Evolutionary conservation across 2,797 vertebrate genomes (phyloP).

Genomic region (Sebastes vulpes): DNA sequence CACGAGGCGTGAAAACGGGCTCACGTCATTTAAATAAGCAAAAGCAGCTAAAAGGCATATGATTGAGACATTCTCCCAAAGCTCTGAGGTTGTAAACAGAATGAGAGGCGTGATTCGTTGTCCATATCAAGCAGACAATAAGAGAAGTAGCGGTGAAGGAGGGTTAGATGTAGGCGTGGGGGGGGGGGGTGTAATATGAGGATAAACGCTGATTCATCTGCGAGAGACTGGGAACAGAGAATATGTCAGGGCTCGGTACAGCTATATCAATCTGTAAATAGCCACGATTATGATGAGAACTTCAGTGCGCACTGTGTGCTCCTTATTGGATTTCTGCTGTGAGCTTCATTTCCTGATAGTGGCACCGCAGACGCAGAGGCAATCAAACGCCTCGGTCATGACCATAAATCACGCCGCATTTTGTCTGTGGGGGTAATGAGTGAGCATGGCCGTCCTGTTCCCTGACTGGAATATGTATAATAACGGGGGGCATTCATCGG

Average conservation of each 20-base stretch:
- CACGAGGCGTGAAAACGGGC: slow-evolving; percentile 18
- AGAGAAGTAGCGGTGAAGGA: slow-evolving; percentile 10
- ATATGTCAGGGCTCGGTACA: slow-evolving; percentile 66
- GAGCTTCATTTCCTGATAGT: slow-evolving; percentile 85
- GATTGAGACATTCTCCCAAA: slow-evolving; percentile 53
- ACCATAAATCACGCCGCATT: slow-evolving; percentile 83
- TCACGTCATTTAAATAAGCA: slow-evolving; percentile 40
- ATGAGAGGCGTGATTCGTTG: slow-evolving; percentile 20
- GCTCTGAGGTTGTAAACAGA: slow-evolving; percentile 55
- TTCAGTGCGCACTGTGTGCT: slow-evolving; percentile 53
- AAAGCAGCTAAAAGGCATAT: slow-evolving; percentile 46
- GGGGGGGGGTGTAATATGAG: slow-evolving; percentile 27
- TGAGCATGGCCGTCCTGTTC: slow-evolving; percentile 64
- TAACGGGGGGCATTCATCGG: slow-evolving; percentile 55
- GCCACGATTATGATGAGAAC: slow-evolving; percentile 77
- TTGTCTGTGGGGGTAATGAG: slow-evolving; percentile 83
- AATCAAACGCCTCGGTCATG: slow-evolving; percentile 81
- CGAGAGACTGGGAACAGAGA: slow-evolving; percentile 56
- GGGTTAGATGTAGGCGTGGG: slow-evolving; percentile 10
- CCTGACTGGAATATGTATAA: slow-evolving; percentile 75
- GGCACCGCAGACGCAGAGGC: slow-evolving; percentile 79
- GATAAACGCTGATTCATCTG: slow-evolving; percentile 71
- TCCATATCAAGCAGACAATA: slow-evolving; percentile 47
- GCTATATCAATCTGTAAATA: slow-evolving; percentile 84
- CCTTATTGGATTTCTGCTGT: slow-evolving; percentile 82